Conservation (phyloP, 64 coral and sea anemone species). For the Stylophora pistillata region DNA sequence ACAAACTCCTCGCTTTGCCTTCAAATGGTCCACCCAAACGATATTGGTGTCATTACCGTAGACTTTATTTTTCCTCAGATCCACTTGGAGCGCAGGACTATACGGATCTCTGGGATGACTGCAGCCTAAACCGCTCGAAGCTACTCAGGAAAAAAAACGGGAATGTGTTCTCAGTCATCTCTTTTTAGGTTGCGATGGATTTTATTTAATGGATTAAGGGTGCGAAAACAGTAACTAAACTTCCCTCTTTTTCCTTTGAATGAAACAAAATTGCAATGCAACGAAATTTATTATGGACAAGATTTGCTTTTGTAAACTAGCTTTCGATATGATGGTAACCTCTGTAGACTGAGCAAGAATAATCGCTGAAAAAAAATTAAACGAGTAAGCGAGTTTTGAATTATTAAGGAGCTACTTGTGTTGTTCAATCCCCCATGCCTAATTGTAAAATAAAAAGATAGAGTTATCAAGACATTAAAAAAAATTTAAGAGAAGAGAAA, state of each 20-base stretch:
- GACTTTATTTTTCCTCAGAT: background rate
- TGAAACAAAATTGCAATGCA: no score
- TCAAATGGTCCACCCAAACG: constrained; percentile 3
- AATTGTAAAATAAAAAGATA: background rate
- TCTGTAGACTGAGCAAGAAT: background rate
- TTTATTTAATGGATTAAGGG: no score
- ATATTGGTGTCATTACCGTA: background rate
- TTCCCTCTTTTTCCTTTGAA: no score
- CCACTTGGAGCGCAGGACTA: background rate
- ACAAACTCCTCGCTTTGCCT: no score
- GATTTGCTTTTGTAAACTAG: background rate
- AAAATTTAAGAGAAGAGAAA: background rate
- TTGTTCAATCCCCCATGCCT: background rate
- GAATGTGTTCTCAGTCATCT: no score
- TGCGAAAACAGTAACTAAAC: no score
- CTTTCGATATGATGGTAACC: background rate
- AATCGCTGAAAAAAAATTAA: background rate
- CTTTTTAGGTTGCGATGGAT: no score
- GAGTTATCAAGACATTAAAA: background rate
- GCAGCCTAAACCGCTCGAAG: background rate
- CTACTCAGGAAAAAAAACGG: background rate
- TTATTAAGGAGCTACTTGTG: background rate
- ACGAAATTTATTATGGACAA: no score
- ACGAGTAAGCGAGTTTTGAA: background rate
- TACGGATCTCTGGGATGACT: background rate